Evolutionary conservation across 2,113 vertebrate species (phyloP), one percentile per base, ranked within the genome.

Genomic region (Engraulis encrasicolus): DNA sequence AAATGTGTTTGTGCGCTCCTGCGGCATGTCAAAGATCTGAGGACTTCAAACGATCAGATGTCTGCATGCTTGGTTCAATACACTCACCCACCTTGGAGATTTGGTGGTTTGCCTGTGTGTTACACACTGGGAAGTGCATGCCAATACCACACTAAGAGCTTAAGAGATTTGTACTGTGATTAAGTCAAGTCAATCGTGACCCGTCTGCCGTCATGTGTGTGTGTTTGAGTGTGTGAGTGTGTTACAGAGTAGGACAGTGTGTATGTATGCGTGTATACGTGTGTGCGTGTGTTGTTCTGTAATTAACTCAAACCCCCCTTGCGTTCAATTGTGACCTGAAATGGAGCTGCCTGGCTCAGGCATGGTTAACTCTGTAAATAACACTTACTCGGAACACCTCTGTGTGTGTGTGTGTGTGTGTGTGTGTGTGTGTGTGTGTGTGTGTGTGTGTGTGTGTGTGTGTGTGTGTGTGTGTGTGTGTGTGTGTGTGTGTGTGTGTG

Each of bases 321-420:
- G 58, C 1, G 58, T n/a, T 66, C 58, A 31, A 66, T 66, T 11
- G 23, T 14, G 4, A 66, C 58, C 23, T 11, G 15, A 74, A 74
- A 71, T 71, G 27, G 23, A 71, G 17, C 23, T 31, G 27, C 27
- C 31, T 34, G 0, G 58, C 61, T 23, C 27, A 11, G 12, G 61
- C 61, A 71, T 34, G 61, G 61, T 31, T 12, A 71, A 71, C 61
- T 71, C 11, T 71, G 61, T 71, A 71, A 71, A 71, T 71, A 71
- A 71, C 31, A 27, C 61, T 31, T 27, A 27, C 61, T 71, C 23
- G 14, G 61, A 71, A 71, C 61, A 31, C 61, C 23, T 31, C 23
- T 20, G n/a, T 23, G 40, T 45, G 40, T 45, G 40, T 45, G 40
- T 45, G 9, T 45, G 40, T 45, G 40, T 45, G 40, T 45, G 40